A percentile compares a stretch with the other conserved stretches of the same genome.
phyloP scores from a whole-genome alignment of 92 coral and sea anemone species.

The Bergia puertoricense region DNA sequence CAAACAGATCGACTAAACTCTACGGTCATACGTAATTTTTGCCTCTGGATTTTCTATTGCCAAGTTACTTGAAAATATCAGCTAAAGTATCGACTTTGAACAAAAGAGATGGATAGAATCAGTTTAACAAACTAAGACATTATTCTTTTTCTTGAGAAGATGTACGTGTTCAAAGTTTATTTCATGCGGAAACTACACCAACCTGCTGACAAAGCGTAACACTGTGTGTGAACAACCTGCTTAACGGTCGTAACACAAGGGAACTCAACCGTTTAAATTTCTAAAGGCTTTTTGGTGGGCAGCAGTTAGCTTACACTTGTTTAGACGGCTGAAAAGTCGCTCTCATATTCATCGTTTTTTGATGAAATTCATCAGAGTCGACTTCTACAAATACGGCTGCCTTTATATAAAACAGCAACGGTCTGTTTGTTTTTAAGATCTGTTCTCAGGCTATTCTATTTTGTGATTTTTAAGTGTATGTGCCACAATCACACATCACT shows the following conservation, averaged over 20 bases:
- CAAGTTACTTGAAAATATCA: slow-evolving; percentile 12
- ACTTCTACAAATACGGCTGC: neutral
- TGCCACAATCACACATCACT: no score
- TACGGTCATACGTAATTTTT: neutral
- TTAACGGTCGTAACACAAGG: neutral
- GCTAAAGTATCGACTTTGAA: neutral
- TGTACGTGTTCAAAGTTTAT: neutral
- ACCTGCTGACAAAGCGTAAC: neutral
- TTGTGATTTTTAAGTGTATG: neutral
- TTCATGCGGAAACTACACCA: slow-evolving; percentile 4
- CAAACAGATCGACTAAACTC: neutral
- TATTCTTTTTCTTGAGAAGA: neutral
- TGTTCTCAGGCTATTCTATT: neutral
- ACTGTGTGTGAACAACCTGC: neutral
- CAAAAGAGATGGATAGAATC: neutral
- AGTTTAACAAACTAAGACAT: neutral
- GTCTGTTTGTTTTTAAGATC: neutral
- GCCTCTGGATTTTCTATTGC: neutral
- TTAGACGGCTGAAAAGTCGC: neutral
- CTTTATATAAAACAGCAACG: no score
- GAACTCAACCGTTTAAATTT: neutral
- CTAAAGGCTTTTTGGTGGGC: neutral
- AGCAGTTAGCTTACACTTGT: no score
- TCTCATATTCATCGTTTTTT: no score
- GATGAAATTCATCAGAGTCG: neutral